Percentiles rank a stretch among this genome's conserved stretches.
Evolutionary conservation across 2,797 vertebrate species (phyloP).

Genomic region (Oreortyx pictus): DNA sequence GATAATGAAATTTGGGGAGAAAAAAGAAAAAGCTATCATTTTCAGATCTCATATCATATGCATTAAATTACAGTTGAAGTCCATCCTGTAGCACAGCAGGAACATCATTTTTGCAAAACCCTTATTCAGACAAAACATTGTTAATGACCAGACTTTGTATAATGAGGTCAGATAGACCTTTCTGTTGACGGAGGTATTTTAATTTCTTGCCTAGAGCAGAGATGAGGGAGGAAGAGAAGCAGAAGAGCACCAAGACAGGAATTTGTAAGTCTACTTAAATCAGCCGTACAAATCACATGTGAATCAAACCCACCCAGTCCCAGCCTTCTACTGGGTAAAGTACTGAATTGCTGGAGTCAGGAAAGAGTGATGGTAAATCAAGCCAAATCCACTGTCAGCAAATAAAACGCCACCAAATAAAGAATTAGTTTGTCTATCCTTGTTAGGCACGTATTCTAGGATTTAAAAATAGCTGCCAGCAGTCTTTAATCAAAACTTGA

Average conservation of each 20-base stretch:
- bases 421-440: constrained; percentile 39
- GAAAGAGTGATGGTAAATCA: not conserved
- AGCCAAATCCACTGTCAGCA: constrained; percentile 35
- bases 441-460: constrained; percentile 46
- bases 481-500: constrained; percentile 11
- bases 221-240: not conserved
- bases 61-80: not conserved
- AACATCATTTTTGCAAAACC: not conserved
- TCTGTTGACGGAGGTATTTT: not conserved
- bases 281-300: not conserved
- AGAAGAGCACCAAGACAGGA: not conserved
- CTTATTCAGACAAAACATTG: not conserved
- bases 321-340: constrained; percentile 6
- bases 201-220: not conserved
- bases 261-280: not conserved
- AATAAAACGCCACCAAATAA: constrained; percentile 6
- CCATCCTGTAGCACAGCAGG: not conserved
- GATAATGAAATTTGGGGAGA: not conserved
- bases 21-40: not conserved
- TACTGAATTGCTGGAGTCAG: not conserved
- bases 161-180: not conserved
- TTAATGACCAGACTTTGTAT: not conserved
- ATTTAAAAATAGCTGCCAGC: constrained; percentile 41
- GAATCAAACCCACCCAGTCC: not conserved
- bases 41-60: not conserved